These are phyloP conservation scores for Cyphomyrus plagiostoma DNA, from an alignment of 2,113 vertebrate species.

Conservation along the genomic window DNA sequence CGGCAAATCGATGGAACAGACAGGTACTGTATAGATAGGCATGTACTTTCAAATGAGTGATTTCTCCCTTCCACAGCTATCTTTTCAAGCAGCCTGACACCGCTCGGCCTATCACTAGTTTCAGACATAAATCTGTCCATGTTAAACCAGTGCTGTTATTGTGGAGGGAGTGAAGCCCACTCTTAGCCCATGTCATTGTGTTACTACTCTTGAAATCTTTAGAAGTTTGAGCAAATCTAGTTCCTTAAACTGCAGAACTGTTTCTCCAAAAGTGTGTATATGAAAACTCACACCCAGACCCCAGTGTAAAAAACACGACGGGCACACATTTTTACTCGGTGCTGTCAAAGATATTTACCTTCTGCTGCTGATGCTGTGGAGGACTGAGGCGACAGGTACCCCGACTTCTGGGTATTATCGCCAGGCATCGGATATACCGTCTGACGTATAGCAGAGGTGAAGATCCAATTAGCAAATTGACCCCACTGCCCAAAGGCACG, in stretches of 20 bases:
- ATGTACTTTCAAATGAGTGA: not conserved
- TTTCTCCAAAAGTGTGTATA: not conserved
- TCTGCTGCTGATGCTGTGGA: not conserved
- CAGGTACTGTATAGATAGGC: not conserved
- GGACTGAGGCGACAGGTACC: not conserved
- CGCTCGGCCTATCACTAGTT: not conserved
- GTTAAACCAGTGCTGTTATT: not conserved
- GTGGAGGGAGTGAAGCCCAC: constrained; percentile 21
- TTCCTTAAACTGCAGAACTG: not conserved
- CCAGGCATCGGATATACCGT: constrained; percentile 51
- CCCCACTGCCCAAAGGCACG: constrained; percentile 34
- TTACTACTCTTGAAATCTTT: constrained; percentile 15
- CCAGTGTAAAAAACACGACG: not conserved
- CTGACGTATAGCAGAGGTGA: constrained; percentile 45
- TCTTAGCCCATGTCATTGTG: not conserved
- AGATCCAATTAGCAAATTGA: constrained; percentile 51
- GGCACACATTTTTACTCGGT: not conserved
- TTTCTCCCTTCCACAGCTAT: not conserved
- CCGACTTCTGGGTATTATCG: not conserved
- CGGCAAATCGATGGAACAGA: not conserved
- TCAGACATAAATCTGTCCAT: constrained; percentile 19
- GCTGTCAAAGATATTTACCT: not conserved
- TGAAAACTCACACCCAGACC: not conserved
- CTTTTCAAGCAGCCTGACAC: not conserved
- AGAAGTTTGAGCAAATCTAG: constrained; percentile 10